phyloP scores from a whole-genome alignment of 2,888 invertebrate genomes.

The Polymixis lichenea region DNA sequence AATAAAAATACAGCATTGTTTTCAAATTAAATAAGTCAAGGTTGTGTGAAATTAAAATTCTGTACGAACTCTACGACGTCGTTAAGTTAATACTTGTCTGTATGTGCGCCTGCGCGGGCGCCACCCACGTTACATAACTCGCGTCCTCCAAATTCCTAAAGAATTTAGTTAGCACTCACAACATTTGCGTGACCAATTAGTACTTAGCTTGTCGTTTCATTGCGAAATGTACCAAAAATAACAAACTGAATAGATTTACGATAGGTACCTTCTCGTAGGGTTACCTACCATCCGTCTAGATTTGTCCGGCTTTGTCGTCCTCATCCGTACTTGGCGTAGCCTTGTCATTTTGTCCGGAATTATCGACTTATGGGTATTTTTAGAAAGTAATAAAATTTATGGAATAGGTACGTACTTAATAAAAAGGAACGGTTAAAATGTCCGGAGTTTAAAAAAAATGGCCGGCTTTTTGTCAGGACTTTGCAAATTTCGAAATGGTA shows the following conservation, averaged over 20 bases:
- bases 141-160: conserved; percentile 73
- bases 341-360: not conserved
- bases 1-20: conserved; percentile 45
- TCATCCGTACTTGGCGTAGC: not conserved
- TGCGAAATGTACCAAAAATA: conserved; percentile 54
- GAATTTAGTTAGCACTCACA: conserved; percentile 69
- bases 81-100: conserved; percentile 37
- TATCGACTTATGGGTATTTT: not conserved
- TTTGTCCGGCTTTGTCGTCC: not conserved
- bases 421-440: not conserved
- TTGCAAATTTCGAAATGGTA: not conserved
- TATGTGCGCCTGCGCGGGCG: conserved; percentile 60
- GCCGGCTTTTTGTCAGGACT: not conserved
- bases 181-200: conserved; percentile 69
- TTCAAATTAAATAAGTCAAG: conserved; percentile 51
- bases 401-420: too few relatives aligned
- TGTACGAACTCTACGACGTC: conserved; percentile 26
- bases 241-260: conserved; percentile 25
- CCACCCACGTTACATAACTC: conserved; percentile 67
- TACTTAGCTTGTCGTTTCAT: conserved; percentile 54
- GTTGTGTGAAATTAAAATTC: conserved; percentile 58
- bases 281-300: not conserved
- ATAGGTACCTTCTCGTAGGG: not conserved
- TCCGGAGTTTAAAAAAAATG: not conserved
- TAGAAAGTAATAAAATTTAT: not conserved